Conservation (phyloP, 2,797 vertebrate species). For the Tenualosa ilisha region DNA sequence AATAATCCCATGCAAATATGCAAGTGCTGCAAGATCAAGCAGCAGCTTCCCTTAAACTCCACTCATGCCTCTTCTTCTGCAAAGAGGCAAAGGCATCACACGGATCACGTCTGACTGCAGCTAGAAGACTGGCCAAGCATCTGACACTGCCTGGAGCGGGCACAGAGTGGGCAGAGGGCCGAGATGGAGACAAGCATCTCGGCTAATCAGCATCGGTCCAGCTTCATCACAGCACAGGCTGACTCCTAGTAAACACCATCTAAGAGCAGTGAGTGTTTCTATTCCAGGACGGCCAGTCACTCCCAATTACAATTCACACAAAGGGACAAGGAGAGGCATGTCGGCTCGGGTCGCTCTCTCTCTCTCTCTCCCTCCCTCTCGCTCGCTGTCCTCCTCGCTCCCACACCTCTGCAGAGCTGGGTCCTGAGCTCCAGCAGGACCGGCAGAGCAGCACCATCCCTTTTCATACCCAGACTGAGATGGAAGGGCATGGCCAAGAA, state of each 20-base stretch:
- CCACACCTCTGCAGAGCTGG: background rate
- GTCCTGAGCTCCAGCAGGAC: background rate
- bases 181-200: background rate
- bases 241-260: background rate
- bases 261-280: background rate
- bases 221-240: background rate
- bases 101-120: background rate
- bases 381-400: background rate
- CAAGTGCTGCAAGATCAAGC: background rate
- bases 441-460: background rate
- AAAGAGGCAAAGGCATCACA: background rate
- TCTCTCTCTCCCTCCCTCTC: background rate
- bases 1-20: background rate
- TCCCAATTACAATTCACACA: background rate
- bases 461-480: background rate
- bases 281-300: conserved; percentile 10
- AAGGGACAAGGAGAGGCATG: background rate
- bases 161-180: background rate
- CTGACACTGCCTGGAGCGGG: background rate
- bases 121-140: background rate
- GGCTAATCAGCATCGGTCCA: background rate
- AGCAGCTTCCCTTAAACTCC: background rate
- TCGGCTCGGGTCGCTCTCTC: background rate
- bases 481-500: background rate
- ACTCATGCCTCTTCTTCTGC: background rate